Conservation (phyloP, 2,113 vertebrate genomes). For the Merops nubicus region DNA sequence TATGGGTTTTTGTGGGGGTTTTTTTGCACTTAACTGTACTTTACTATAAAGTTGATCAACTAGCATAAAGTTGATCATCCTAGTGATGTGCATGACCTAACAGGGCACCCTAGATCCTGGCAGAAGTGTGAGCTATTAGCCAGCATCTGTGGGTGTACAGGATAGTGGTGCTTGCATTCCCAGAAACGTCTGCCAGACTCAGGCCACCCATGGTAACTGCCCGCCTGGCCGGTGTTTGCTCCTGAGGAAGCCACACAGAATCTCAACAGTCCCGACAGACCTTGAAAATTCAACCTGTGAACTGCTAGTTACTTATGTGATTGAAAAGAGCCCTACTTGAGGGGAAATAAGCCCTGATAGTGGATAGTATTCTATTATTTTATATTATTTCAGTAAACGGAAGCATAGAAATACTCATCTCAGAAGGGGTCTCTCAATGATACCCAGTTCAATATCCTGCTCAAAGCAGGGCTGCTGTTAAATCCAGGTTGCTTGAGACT, state of each 20-base stretch:
- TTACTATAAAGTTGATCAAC: background rate
- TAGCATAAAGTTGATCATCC: background rate
- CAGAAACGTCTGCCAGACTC: background rate
- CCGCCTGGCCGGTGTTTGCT: background rate
- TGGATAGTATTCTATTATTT: background rate
- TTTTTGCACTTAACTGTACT: background rate
- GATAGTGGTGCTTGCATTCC: background rate
- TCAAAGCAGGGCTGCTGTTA: background rate
- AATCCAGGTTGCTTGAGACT: background rate
- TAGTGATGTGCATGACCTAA: background rate
- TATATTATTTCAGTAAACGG: background rate
- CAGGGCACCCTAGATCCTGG: background rate
- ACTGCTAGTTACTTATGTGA: background rate
- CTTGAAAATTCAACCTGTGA: background rate
- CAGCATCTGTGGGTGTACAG: background rate
- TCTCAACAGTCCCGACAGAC: background rate
- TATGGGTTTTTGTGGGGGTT: accelerated
- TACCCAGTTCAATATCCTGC: background rate
- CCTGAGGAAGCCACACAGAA: background rate
- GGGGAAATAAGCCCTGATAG: background rate
- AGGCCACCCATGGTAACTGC: background rate
- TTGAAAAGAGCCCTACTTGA: background rate
- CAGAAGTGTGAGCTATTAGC: background rate
- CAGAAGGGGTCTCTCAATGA: background rate
- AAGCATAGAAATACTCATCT: background rate